Evolutionary conservation across 2,113 vertebrate genomes (phyloP).

Genomic region (Cinclus mexicanus): DNA sequence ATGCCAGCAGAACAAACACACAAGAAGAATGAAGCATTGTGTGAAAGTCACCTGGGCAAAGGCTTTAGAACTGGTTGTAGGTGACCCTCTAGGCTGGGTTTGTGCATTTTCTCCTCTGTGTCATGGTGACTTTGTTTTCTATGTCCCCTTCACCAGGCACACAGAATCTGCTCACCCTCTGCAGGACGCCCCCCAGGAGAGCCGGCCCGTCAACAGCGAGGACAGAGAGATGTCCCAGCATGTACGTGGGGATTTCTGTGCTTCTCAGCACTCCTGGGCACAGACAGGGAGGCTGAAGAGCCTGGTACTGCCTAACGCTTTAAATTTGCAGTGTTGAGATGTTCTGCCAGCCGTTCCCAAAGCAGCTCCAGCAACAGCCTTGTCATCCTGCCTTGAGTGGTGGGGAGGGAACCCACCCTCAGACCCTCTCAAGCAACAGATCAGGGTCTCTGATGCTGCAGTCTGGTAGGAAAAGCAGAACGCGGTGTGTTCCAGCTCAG

Average conservation of each 20-base stretch:
- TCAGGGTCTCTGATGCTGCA: neutral
- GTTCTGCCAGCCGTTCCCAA: neutral
- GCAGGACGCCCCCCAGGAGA: constrained; percentile 65
- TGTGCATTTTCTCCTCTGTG: neutral
- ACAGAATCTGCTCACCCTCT: constrained; percentile 54
- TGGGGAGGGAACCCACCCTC: neutral
- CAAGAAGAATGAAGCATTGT: neutral
- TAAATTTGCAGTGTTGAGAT: neutral
- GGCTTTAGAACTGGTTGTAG: neutral
- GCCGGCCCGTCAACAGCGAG: constrained; percentile 20
- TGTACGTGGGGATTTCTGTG: neutral
- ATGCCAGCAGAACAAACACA: neutral
- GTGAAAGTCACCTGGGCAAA: neutral
- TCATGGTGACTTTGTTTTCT: neutral
- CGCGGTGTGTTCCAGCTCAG: rapidly evolving
- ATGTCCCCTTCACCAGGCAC: neutral
- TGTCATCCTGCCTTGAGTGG: neutral
- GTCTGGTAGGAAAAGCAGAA: neutral
- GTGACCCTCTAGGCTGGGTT: neutral
- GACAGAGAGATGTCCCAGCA: constrained; percentile 61
- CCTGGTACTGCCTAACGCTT: rapidly evolving
- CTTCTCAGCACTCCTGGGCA: neutral
- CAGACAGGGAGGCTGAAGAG: neutral
- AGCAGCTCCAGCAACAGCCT: neutral
- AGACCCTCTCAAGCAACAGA: rapidly evolving